A percentile compares a stretch with the other conserved stretches of the same genome.
Conservation (phyloP, 1,140 invertebrate genomes). For the Lepidurus arcticus region DNA sequence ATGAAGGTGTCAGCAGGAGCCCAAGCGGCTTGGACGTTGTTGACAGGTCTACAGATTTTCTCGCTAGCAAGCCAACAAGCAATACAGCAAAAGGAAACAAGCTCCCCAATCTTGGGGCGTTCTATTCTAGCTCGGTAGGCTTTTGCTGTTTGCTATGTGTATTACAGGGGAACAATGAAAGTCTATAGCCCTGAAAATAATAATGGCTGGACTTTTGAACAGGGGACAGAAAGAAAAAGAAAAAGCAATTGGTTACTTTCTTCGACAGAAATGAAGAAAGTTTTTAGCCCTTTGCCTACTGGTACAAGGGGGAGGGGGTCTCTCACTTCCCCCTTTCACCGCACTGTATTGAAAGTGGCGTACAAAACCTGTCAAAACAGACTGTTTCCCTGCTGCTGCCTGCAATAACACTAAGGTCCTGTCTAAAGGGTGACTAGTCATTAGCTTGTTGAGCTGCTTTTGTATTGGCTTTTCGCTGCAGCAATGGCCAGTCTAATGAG, state of each 20-base stretch:
- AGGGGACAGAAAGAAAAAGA: background rate
- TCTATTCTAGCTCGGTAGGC: conserved; percentile 6
- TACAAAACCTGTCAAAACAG: conserved; percentile 7
- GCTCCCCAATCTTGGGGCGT: background rate
- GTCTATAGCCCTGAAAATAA: background rate
- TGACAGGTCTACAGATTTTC: conserved; percentile 17
- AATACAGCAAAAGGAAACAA: background rate
- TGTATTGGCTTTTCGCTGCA: conserved; percentile 4
- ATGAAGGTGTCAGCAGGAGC: conserved; percentile 20
- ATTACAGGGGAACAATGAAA: background rate
- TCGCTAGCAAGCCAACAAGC: background rate
- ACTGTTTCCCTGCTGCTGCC: background rate
- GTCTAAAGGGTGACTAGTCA: background rate
- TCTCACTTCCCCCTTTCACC: background rate
- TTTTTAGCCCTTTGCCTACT: background rate
- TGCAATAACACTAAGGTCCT: conserved; percentile 5
- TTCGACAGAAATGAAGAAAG: background rate
- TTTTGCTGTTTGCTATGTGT: background rate
- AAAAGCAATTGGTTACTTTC: background rate
- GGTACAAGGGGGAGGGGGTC: background rate
- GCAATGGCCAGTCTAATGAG: background rate
- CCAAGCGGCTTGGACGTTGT: conserved; percentile 20
- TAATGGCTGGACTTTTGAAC: background rate
- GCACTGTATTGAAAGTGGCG: background rate
- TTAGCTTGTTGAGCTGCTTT: conserved; percentile 8